Conservation (phyloP, 2,888 invertebrate genomes). For the Hartigia nigra region DNA sequence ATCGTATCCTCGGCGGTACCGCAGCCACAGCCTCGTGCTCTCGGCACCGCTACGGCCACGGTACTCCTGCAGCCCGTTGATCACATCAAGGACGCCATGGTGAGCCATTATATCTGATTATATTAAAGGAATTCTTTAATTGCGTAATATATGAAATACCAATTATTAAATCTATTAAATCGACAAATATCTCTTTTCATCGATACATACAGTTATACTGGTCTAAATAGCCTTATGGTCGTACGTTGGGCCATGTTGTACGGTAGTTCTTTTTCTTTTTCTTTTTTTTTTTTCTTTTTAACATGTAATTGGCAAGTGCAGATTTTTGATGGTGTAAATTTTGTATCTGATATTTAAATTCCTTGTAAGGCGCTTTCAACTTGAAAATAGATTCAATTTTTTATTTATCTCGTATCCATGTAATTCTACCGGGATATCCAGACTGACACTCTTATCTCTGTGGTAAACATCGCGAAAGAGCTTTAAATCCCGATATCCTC, state of each 20-base stretch:
- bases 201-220: background rate
- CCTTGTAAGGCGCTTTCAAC: too few relatives aligned
- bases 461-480: background rate
- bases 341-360: too few relatives aligned
- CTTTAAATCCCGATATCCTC: slow-evolving; percentile 37
- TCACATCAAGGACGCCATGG: slow-evolving; percentile 64
- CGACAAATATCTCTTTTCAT: background rate
- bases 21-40: slow-evolving; percentile 50
- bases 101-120: slow-evolving; percentile 40
- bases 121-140: background rate
- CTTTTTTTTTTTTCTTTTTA: too few relatives aligned
- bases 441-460: background rate
- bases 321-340: too few relatives aligned
- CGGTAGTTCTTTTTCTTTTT: too few relatives aligned
- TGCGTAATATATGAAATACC: background rate
- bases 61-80: slow-evolving; percentile 62
- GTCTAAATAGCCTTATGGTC: background rate
- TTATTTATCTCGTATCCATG: background rate
- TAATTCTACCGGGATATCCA: background rate
- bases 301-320: background rate
- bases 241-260: background rate
- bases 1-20: slow-evolving; percentile 50
- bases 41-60: slow-evolving; percentile 52
- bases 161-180: background rate
- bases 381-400: background rate